A percentile compares a stretch with the other conserved stretches of the same genome.
phyloP scores from a whole-genome alignment of 2,797 vertebrate species.

The Anomalospiza imberbis region DNA sequence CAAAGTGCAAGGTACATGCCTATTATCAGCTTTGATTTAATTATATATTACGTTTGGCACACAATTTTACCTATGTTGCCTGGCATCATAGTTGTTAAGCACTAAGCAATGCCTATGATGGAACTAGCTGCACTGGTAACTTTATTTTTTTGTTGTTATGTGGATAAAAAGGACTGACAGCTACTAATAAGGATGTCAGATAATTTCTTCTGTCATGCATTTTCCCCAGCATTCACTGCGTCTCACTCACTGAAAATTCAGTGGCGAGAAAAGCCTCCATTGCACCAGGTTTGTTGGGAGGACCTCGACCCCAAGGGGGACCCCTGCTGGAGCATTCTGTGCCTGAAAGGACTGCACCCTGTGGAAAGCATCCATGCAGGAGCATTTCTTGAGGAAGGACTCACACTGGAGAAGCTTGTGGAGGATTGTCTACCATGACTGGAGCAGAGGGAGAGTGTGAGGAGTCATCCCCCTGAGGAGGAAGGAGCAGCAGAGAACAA shows the following conservation, averaged over 20 bases:
- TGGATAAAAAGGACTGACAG: background rate
- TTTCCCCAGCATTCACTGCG: background rate
- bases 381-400: background rate
- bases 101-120: background rate
- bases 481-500: background rate
- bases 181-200: background rate
- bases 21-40: background rate
- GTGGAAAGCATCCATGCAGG: fast-evolving
- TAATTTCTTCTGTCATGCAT: background rate
- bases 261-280: background rate
- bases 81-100: background rate
- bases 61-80: background rate
- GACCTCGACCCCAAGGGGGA: background rate
- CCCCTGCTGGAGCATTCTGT: background rate
- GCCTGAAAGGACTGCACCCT: background rate
- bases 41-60: background rate
- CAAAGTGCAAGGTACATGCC: background rate
- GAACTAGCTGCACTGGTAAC: background rate
- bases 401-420: background rate
- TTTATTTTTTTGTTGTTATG: background rate
- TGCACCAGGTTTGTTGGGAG: background rate
- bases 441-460: background rate
- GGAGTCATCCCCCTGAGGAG: fast-evolving
- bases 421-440: background rate
- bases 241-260: background rate